Conservation (phyloP, 2,113 vertebrate species). For the Telmatochromis sp. region DNA sequence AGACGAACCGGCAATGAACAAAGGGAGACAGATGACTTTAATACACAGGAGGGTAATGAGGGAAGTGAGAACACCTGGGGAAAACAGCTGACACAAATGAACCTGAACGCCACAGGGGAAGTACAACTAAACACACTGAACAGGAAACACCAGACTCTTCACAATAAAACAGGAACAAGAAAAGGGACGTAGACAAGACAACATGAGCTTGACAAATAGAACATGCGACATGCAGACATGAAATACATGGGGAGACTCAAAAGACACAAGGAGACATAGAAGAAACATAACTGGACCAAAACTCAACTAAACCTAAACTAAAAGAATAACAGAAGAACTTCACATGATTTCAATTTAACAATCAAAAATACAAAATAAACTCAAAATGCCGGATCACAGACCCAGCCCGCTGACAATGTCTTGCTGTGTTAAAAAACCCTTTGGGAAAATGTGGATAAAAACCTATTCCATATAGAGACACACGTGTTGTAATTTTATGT, state of each 20-base stretch:
- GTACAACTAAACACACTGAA: not conserved
- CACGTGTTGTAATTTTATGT: not conserved
- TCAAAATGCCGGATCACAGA: not conserved
- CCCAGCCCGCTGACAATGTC: not conserved
- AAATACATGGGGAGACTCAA: not conserved
- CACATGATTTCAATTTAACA: not conserved
- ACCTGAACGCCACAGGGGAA: not conserved
- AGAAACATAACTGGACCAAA: not conserved
- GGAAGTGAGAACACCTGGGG: not conserved
- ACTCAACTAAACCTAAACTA: not conserved
- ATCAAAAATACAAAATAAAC: not conserved
- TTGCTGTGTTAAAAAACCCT: not conserved
- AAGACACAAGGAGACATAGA: not conserved
- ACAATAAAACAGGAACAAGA: not conserved
- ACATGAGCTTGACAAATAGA: accelerated
- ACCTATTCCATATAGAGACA: not conserved
- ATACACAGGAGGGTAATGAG: not conserved
- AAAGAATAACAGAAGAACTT: not conserved
- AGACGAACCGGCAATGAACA: accelerated
- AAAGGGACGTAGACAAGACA: accelerated
- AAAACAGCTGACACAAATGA: not conserved
- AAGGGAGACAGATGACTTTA: not conserved
- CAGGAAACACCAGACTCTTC: not conserved
- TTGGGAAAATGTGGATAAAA: not conserved
- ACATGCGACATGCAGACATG: not conserved